A percentile compares a stretch with the other conserved stretches of the same genome.
These are phyloP conservation scores for Aphodius sticticus DNA, from an alignment of 2,888 invertebrate genomes.

Conservation along the genomic window DNA sequence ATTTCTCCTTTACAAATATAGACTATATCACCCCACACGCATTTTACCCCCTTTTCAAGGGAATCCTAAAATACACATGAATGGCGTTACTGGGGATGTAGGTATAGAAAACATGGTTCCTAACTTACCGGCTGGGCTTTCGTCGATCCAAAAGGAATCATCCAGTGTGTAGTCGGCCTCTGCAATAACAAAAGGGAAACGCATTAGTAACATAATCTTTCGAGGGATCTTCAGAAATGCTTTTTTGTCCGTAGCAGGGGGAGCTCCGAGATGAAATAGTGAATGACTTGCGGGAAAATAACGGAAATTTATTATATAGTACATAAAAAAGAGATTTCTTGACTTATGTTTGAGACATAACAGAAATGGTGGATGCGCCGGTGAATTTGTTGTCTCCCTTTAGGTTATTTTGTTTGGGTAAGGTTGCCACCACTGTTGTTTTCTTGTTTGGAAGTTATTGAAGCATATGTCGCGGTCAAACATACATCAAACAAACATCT, in stretches of 20 bases:
- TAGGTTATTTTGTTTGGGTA: too few species aligned
- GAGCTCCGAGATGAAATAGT: not conserved
- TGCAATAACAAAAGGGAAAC: conserved; percentile 66
- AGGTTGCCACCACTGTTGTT: too few species aligned
- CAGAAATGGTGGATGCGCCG: too few species aligned
- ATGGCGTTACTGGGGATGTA: not conserved
- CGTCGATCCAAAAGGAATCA: conserved; percentile 93
- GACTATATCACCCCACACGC: not conserved
- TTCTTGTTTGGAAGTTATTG: too few species aligned
- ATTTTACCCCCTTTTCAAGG: not conserved
- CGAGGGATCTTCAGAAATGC: conserved; percentile 14
- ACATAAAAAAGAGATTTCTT: not conserved
- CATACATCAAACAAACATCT: too few species aligned
- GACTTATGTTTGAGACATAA: not conserved
- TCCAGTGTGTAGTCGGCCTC: conserved; percentile 92
- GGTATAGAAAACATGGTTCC: not conserved
- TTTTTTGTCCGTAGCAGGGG: not conserved
- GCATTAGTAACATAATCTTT: conserved; percentile 18
- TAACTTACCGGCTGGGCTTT: conserved; percentile 87
- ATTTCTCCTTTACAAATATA: not conserved
- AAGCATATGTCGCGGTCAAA: too few species aligned
- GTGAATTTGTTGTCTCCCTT: too few species aligned
- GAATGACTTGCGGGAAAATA: not conserved
- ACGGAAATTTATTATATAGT: not conserved
- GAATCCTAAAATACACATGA: not conserved